A percentile compares a stretch with the other conserved stretches of the same genome.
Evolutionary conservation across 1,140 invertebrate species (phyloP).

Genomic region (Lepidurus couesii): DNA sequence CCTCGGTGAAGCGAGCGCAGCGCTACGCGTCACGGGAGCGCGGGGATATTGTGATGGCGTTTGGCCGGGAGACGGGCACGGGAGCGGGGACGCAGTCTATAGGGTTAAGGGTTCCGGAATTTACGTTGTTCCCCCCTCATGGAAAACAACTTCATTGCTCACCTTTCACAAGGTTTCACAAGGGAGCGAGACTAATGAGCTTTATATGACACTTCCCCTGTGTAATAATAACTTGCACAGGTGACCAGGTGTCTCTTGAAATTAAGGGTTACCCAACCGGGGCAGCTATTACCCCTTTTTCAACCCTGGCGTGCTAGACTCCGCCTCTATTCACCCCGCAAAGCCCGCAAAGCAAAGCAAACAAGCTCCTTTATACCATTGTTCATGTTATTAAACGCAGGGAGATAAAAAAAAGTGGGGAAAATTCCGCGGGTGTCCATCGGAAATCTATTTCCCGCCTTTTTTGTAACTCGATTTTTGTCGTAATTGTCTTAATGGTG

Average conservation of each 20-base stretch:
- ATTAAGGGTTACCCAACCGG: not conserved
- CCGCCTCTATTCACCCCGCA: not conserved
- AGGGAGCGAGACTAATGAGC: not conserved
- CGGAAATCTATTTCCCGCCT: not conserved
- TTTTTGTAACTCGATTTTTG: not conserved
- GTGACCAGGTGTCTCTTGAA: not conserved
- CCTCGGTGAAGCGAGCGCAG: no score
- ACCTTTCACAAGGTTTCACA: not conserved
- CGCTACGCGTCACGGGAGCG: no score
- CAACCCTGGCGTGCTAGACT: not conserved
- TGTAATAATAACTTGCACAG: not conserved
- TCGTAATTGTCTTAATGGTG: not conserved
- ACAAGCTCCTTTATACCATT: no score
- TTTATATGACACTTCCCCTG: constrained; percentile 8
- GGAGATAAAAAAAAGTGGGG: no score
- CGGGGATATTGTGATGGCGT: not conserved
- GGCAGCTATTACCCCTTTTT: no score
- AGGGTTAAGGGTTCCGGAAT: not conserved
- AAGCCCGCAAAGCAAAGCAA: not conserved
- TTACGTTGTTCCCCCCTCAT: not conserved
- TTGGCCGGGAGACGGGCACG: not conserved
- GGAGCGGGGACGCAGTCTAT: not conserved
- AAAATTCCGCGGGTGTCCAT: not conserved
- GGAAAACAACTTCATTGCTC: constrained; percentile 6
- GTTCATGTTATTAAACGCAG: no score